Evolutionary conservation across 2,797 vertebrate genomes (phyloP), one percentile per base, ranked within the genome.

Genomic region (Poecile montanus): DNA sequence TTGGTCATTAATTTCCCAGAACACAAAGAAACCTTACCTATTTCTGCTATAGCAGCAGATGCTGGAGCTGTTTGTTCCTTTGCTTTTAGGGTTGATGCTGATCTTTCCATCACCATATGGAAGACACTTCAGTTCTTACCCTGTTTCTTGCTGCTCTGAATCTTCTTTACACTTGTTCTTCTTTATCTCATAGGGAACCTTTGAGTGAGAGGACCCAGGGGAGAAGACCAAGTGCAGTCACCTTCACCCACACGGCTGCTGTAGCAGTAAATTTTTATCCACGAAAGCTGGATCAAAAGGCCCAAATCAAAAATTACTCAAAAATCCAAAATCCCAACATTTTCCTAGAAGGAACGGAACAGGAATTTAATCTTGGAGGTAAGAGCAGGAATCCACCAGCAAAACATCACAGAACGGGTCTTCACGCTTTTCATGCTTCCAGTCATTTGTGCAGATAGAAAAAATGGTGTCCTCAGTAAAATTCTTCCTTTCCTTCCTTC

Each of bases 1-100:
- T 66, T 50, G 58, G 30, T 16, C 0, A 0, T 73, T 93, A 73
- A 80, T 88, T 90, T 91, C 70, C 71, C 30, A 89, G 65, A 92
- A 73, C 51, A 84, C 75, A 90, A 91, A 88, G 79, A 91, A 90
- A 71, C 7, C 89, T 95, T 95, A 96, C 96, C 94, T 88, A 61
- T 36, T 89, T 92, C 83, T 80, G 42, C 72, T 47, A 11, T 2
- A 84, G 54, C 67, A 82, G 93, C 74, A 87, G 89, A 78, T 2
- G 6, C 68, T 75, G 89, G 63, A 88, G 77, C 54, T 78, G 45
- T 76, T 72, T 78, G n/a, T 92, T 85, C 76, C 74, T 93, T 91
- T 77, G 71, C 74, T 91, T 90, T 85, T 44, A 79, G 42, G 60
- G 50, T n/a, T 47, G 71, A 71, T 83, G 66, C 27, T 89, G 51